These are phyloP conservation scores for Phylloscopus whistleri DNA, from an alignment of 2,113 vertebrate species.

Conservation along the genomic window DNA sequence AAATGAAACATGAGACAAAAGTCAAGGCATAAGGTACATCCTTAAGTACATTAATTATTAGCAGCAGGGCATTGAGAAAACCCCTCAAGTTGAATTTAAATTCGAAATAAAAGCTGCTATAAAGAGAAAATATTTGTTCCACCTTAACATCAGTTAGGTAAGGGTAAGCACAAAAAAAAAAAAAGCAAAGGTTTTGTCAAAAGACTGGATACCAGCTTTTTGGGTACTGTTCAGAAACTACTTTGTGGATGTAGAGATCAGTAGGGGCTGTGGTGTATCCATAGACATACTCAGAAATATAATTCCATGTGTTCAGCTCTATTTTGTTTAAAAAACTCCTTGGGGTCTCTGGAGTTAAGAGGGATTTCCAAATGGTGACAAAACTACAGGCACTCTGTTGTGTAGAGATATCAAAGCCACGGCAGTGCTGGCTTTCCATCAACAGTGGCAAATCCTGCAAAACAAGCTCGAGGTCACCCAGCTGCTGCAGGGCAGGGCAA, in stretches of 20 bases:
- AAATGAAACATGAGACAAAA: neutral
- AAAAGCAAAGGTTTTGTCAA: neutral
- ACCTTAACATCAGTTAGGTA: neutral
- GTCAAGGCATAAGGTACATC: neutral
- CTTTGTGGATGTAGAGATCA: neutral
- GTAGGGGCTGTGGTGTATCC: neutral
- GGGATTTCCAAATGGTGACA: neutral
- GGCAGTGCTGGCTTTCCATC: accelerated
- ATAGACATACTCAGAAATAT: neutral
- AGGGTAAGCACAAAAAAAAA: neutral
- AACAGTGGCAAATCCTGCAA: neutral
- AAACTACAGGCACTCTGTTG: neutral
- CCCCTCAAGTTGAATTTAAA: neutral
- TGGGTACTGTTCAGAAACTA: neutral
- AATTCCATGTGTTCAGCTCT: neutral
- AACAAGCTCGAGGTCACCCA: neutral
- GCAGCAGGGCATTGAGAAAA: neutral
- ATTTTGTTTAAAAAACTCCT: neutral
- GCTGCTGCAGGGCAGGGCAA: neutral
- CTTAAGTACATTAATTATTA: neutral
- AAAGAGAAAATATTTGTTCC: neutral
- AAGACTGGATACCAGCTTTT: neutral
- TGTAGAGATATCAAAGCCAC: neutral
- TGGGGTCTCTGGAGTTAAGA: neutral
- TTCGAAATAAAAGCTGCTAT: neutral